phyloP scores from a whole-genome alignment of 2,888 invertebrate species.

The Rhynchonema sp. region DNA sequence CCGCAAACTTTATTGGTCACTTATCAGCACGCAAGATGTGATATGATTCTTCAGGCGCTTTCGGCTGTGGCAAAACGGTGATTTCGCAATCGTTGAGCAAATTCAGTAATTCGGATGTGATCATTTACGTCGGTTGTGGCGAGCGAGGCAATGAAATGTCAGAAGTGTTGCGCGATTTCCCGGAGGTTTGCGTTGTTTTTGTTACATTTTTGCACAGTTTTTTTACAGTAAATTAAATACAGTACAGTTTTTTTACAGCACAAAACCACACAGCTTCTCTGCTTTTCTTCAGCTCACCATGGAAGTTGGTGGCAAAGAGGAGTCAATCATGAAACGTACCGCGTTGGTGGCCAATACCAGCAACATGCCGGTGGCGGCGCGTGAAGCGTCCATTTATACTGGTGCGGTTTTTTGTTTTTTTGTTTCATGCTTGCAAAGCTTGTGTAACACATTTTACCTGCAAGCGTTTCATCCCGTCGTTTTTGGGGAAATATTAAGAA shows the following conservation, averaged over 20 bases:
- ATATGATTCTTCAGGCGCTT: conserved; percentile 59
- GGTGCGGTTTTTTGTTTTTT: conserved; percentile 30
- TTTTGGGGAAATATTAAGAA: too few species aligned
- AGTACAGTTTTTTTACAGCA: too few species aligned
- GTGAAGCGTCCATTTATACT: conserved; percentile 98
- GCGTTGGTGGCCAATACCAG: conserved; percentile 97
- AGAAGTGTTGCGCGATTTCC: conserved; percentile 88
- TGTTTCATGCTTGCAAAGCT: too few species aligned
- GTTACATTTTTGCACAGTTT: too few species aligned
- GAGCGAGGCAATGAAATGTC: conserved; percentile 99
- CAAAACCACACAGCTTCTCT: too few species aligned
- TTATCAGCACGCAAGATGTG: not conserved
- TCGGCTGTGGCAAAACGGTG: conserved; percentile 99
- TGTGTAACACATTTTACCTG: too few species aligned
- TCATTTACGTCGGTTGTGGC: conserved; percentile 97
- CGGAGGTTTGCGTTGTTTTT: too few species aligned
- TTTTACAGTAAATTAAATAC: too few species aligned
- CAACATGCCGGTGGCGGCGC: conserved; percentile 99
- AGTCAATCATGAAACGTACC: conserved; percentile 99
- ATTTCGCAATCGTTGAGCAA: conserved; percentile 98
- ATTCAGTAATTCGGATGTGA: conserved; percentile 98
- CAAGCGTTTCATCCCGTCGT: too few species aligned
- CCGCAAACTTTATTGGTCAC: too few species aligned
- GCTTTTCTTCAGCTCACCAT: conserved; percentile 62
- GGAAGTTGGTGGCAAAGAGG: conserved; percentile 76